These are phyloP conservation scores for Etheostoma nigrum DNA, from an alignment of 2,797 vertebrate genomes.

Conservation along the genomic window DNA sequence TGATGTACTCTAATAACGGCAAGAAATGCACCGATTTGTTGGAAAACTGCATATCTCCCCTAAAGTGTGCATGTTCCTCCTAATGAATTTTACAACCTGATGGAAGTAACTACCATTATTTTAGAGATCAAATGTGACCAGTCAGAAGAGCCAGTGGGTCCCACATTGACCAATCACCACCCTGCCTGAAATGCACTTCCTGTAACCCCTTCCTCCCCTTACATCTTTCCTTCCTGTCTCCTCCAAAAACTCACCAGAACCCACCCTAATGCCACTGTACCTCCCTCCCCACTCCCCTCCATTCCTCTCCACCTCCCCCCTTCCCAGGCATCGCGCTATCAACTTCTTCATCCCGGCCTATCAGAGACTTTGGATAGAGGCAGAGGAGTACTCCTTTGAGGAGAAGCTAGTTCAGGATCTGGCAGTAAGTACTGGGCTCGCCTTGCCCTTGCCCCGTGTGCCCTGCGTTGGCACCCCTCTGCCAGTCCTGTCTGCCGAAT, in stretches of 20 bases:
- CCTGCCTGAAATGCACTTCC: conserved; percentile 82
- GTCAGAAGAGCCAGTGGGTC: conserved; percentile 94
- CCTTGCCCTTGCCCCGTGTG: conserved; percentile 74
- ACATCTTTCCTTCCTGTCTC: conserved; percentile 90
- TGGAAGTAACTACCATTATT: conserved; percentile 55
- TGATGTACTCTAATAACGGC: background rate
- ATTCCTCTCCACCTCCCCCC: conserved; percentile 85
- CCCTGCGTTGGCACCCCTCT: conserved; percentile 80
- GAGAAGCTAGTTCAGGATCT: conserved; percentile 99
- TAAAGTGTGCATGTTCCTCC: conserved; percentile 62
- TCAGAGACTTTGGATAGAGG: conserved; percentile 99
- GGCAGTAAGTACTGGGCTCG: conserved; percentile 97
- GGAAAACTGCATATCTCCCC: conserved; percentile 51
- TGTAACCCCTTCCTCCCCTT: conserved; percentile 79
- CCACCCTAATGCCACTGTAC: conserved; percentile 87
- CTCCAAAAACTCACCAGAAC: conserved; percentile 90
- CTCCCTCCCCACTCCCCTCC: conserved; percentile 83
- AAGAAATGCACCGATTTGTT: conserved; percentile 31
- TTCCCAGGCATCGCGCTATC: conserved; percentile 99
- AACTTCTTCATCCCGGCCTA: conserved; percentile 99
- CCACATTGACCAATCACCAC: conserved; percentile 87
- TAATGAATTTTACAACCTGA: conserved; percentile 52
- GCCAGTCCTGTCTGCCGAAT: conserved; percentile 82
- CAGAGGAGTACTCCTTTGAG: conserved; percentile 99
- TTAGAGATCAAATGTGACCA: conserved; percentile 88